Evolutionary conservation across 2,888 invertebrate species (phyloP), one percentile per base, ranked within the genome.

Genomic region (Leptopterna dolabrata): DNA sequence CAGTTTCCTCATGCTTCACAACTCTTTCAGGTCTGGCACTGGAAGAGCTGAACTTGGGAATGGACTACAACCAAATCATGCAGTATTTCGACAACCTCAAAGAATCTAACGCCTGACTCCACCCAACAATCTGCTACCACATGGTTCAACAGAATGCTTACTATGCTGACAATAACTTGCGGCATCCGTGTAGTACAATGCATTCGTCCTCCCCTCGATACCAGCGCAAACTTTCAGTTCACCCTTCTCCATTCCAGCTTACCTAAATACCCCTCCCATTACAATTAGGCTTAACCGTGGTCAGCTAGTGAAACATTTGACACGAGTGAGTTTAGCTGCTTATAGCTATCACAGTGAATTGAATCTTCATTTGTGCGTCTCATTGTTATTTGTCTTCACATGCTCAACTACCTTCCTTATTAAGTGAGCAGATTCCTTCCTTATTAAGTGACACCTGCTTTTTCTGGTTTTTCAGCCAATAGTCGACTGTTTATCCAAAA

Each of bases 1-100:
- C 63, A 0, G 24, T 63, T 27, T 4, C 63, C 63, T 63, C n/a
- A 63, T 19, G 19, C 24, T 63, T 63, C 24, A 19, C 24, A 6
- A 63, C 63, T 63, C 7, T 87, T 82, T 30, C 88, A 71, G 88
- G 89, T n/a, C 87, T 90, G 13, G 95, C 94, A 81, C 93, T 97
- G 90, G 96, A 97, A 92, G 96, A 97, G 92, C 94, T 97, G 89
- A 94, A 94, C 91, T 92, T 94, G 88, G 96, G 96, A 91, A 97
- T 98, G 97, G 97, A 98, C 93, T 98, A 98, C 93, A 97, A 98
- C 92, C 97, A 98, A 94, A 96, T 99, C 92, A 97, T 98, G 97
- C 96, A 98, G 92, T 98, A 98, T 93, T 98, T 99, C 94, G 97
- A 98, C 94, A 98, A 97, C 94, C 94, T 99, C 92, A 98, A 98